Base-by-base conservation (phyloP, 2,797 vertebrate species). In the Botia almorhae region DNA sequence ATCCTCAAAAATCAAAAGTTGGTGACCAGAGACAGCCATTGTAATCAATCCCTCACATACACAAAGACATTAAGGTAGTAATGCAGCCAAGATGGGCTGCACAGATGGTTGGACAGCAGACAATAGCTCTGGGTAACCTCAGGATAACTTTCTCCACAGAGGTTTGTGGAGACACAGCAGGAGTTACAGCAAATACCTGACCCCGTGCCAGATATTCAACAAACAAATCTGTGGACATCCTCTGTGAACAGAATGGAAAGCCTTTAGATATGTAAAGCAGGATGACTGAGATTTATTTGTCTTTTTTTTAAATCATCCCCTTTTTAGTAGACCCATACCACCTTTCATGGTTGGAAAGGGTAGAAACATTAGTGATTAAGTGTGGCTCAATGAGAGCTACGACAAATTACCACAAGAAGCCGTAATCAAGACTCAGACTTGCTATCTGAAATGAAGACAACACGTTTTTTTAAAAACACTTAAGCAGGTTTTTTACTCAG, bases 121-220 rank as follows among this genome's bases (percentile, higher is more conserved):
- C 33, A 13, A 39, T 8, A 21, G 11, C 16, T 46, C 75, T 69
- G 64, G 36, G 36, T 58, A 77, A 64, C 65, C 55, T 78, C 55
- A 69, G 76, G 76, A 78, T 33, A 19, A 33, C 64, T 46, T 39
- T 60, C 64, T 58, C 33, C 36, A 46, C 51, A 26, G 51, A 68
- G 75, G 75, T n/a, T 58, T 58, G 33, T 46, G 51, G 53, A 77
- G 7, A 77, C 39, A 69, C 75, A 69, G 65, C 65, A 48, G 53
- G 75, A 69, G 16, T 19, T 48, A 33, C 53, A 77, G 23, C 11
- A 48, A 67, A 77, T 58, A 58, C 17, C 65, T 33, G 23, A 77
- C 65, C 65, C 7, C 17, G 19, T 50, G 53, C 53, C 65, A 77
- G 39, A 33, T 39, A 26, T 36, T 60, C 53, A 69, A 60, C 69